Evolutionary conservation across 2,113 vertebrate species (phyloP).

Genomic region (Hypomesus transpacificus): DNA sequence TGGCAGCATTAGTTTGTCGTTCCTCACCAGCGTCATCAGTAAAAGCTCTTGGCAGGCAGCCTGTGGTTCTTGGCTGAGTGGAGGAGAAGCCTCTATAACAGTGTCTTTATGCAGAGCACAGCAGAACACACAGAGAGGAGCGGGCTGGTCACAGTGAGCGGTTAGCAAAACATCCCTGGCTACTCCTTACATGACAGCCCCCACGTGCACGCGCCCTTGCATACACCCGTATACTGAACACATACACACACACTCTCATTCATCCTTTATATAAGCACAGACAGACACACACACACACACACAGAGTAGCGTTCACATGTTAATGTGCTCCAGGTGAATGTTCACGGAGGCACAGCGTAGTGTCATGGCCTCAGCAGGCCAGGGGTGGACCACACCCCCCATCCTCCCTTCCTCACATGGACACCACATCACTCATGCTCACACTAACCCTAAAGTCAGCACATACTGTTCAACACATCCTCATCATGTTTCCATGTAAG

Average conservation of each 20-base stretch:
- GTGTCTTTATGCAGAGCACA: constrained; percentile 69
- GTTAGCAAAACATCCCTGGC: constrained; percentile 69
- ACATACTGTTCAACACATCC: no score
- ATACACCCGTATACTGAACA: background rate
- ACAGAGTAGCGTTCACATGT: background rate
- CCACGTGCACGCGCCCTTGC: background rate
- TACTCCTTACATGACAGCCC: constrained; percentile 37
- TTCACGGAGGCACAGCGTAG: no score
- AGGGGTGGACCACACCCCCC: no score
- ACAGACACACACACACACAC: background rate
- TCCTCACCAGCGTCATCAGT: constrained; percentile 36
- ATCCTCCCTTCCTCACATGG: no score
- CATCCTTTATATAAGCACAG: background rate
- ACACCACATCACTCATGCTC: no score
- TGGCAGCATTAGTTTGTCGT: constrained; percentile 47
- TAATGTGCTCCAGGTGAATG: constrained; percentile 14
- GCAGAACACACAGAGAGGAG: constrained; percentile 67
- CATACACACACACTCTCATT: background rate
- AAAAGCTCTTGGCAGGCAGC: constrained; percentile 62
- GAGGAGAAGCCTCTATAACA: constrained; percentile 69
- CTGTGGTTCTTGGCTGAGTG: constrained; percentile 65
- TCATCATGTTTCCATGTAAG: no score
- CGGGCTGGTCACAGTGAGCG: constrained; percentile 70
- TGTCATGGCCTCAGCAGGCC: no score
- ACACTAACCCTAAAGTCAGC: no score